Evolutionary conservation across 2,113 vertebrate species (phyloP).

Genomic region (Esox niger): DNA sequence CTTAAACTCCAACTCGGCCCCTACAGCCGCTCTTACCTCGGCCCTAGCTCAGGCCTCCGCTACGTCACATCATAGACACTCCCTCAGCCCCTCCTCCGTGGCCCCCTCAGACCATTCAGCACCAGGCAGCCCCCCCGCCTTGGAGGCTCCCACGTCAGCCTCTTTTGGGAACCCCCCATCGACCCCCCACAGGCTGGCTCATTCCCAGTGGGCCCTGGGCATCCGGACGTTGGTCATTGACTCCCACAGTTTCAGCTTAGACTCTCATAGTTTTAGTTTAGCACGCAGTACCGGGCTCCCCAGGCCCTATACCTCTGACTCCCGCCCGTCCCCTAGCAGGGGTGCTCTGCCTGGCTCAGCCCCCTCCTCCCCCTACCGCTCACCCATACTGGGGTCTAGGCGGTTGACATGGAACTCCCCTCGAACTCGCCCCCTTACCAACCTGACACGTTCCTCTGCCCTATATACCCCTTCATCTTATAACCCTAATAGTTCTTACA

Average conservation of each 20-base stretch:
- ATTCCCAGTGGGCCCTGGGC: constrained; percentile 67
- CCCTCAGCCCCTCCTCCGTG: constrained; percentile 24
- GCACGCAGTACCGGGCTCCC: constrained; percentile 27
- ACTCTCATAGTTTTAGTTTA: constrained; percentile 33
- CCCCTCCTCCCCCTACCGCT: constrained; percentile 63
- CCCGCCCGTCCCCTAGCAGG: constrained; percentile 32
- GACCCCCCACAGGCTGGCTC: constrained; percentile 46
- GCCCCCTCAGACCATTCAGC: constrained; percentile 36
- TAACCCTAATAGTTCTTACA: constrained; percentile 36
- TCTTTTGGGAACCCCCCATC: constrained; percentile 38
- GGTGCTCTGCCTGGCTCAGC: constrained; percentile 49
- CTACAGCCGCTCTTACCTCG: constrained; percentile 40
- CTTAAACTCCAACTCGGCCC: constrained; percentile 34
- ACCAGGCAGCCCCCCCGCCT: constrained; percentile 56
- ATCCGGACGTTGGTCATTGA: constrained; percentile 64
- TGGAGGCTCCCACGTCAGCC: constrained; percentile 55
- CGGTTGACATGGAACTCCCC: constrained; percentile 62
- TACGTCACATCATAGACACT: neutral
- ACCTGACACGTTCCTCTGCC: constrained; percentile 48
- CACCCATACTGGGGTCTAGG: constrained; percentile 50
- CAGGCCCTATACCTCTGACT: constrained; percentile 44
- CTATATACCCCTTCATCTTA: constrained; percentile 41
- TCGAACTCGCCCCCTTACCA: constrained; percentile 61
- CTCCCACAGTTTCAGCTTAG: constrained; percentile 58
- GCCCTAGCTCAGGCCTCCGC: constrained; percentile 33